Evolutionary conservation across 2,888 invertebrate genomes (phyloP), one percentile per base, ranked within the genome.

Genomic region (Melieria picta): DNA sequence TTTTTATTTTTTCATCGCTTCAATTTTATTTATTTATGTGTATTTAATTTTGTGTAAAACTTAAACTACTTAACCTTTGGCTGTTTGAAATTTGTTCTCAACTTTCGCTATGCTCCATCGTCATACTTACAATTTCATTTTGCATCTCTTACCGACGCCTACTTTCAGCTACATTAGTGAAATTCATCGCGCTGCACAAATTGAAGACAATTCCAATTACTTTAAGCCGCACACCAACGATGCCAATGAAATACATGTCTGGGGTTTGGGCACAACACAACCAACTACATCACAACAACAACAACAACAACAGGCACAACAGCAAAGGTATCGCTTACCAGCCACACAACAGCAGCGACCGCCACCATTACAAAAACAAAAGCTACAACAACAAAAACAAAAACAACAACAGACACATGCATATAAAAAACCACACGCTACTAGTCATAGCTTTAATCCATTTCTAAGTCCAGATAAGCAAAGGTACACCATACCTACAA

Each of bases 221-320:
- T 90, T 90, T 84, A 89, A 85, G 74, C 86, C 87, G 52, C 79
- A 83, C 61, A 76, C 79, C 61, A 78, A 78, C 7, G 91, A 91
- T 75, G 89, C 88, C 46, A 90, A 90, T 75, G 91, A 91, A 75
- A 89, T 91, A 77, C 89, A 90, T 77, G 82, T 90, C 48, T 91
- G 91, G 91, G 91, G 91, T 60, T 87, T 91, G 67, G 90, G 89
- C 9, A 84, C 89, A 55, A 76, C 77, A 87, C 89, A 67, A 74
- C 66, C 69, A 55, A 62, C 68, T 4, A 76, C 79, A 65, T 81
- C 82, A 69, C 71, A 74, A 72, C 75, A 73, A 47, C 76, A 75
- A 61, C 78, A 78, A 57, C 74, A 76, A 69, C 76, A 75, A 62
- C 70, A 69, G 69, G 77, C 74, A 68, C 74, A 72, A 47, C 76